Evolutionary conservation across 2,888 invertebrate genomes (phyloP).

Genomic region (Ligdia adustata): DNA sequence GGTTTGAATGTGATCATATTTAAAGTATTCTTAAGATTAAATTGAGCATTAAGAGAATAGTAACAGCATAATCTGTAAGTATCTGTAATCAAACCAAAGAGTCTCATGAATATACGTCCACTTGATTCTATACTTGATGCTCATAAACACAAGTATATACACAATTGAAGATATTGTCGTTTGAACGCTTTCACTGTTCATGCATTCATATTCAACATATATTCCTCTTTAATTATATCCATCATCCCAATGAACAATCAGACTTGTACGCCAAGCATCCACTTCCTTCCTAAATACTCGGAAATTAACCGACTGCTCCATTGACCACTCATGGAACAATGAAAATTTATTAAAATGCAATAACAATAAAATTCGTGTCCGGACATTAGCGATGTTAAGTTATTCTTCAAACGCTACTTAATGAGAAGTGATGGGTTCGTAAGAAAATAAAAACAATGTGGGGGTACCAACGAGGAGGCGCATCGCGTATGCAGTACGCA

Average conservation of each 20-base stretch:
- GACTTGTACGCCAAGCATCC: slow-evolving; percentile 48
- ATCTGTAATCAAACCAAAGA: too few species aligned
- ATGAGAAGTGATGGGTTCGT: slow-evolving; percentile 84
- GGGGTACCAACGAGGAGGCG: slow-evolving; percentile 58
- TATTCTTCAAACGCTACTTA: slow-evolving; percentile 83
- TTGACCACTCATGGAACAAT: slow-evolving; percentile 70
- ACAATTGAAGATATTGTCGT: too few species aligned
- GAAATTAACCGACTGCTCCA: slow-evolving; percentile 59
- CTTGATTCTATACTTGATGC: too few species aligned
- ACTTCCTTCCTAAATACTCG: slow-evolving; percentile 76
- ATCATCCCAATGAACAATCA: slow-evolving; percentile 53
- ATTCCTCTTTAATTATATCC: too few species aligned
- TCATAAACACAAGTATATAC: too few species aligned
- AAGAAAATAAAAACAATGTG: slow-evolving; percentile 80
- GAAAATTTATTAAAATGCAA: slow-evolving; percentile 82
- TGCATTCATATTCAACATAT: too few species aligned
- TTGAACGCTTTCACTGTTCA: too few species aligned
- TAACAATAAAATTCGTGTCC: slow-evolving; percentile 83
- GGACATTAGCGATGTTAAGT: slow-evolving; percentile 81
- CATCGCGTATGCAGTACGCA: slow-evolving; percentile 76
- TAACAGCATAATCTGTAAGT: too few species aligned
- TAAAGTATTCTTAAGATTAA: too few species aligned
- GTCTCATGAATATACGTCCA: too few species aligned
- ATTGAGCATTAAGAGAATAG: too few species aligned
- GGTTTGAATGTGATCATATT: too few species aligned